These are phyloP conservation scores for Sprattus sprattus DNA, from an alignment of 2,113 vertebrate species.

Conservation along the genomic window DNA sequence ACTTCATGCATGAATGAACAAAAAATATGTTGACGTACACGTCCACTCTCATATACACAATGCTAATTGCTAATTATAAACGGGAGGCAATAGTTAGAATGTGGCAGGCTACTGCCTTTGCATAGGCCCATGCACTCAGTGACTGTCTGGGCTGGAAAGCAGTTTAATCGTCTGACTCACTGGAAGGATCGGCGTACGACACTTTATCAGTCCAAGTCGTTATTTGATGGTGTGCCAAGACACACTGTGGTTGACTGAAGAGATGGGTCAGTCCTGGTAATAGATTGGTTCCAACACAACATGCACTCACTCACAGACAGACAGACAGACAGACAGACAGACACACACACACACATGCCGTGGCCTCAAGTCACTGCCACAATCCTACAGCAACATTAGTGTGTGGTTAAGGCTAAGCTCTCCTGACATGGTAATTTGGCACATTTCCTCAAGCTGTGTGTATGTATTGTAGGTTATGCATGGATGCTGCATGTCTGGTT, in stretches of 20 bases:
- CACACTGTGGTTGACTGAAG: neutral
- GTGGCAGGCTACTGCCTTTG: neutral
- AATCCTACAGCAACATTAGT: neutral
- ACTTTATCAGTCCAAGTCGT: neutral
- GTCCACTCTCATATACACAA: neutral
- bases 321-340: neutral
- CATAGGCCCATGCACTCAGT: neutral
- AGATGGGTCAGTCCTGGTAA: neutral
- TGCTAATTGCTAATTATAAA: neutral
- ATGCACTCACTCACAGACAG: neutral
- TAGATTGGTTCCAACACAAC: neutral
- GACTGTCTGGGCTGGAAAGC: neutral
- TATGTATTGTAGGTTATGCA: neutral
- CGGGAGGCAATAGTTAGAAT: neutral
- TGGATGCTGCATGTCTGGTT: neutral
- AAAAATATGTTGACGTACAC: neutral
- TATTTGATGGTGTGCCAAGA: neutral
- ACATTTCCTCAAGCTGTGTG: neutral
- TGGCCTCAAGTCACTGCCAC: neutral
- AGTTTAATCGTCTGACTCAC: neutral
- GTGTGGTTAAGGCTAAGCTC: conserved; percentile 1
- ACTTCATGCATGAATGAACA: neutral
- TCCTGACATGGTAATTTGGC: conserved; percentile 16
- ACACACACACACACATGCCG: conserved; percentile 1
- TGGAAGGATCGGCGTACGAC: neutral